phyloP scores from a whole-genome alignment of 92 coral and sea anemone genomes.

The Umimayanthus kanabou region DNA sequence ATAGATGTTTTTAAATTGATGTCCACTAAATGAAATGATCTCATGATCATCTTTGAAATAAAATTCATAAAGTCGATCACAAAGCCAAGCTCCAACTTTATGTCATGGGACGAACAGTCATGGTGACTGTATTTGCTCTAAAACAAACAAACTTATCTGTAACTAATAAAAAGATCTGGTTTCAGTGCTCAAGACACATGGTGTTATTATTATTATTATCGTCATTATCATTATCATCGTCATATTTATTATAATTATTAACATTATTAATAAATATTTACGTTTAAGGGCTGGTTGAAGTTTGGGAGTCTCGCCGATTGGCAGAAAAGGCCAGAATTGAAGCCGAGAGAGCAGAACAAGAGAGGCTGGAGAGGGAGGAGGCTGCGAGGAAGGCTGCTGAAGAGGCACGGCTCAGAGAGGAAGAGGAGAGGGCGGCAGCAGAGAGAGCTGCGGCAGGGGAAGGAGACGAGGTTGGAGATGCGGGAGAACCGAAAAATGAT shows the following conservation, averaged over 20 bases:
- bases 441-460: slow-evolving; percentile 55
- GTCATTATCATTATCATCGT: not conserved
- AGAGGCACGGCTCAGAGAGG: slow-evolving; percentile 73
- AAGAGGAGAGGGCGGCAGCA: slow-evolving; percentile 64
- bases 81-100: no score
- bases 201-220: no score
- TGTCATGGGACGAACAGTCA: no score
- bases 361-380: slow-evolving; percentile 68
- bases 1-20: no score
- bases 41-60: no score
- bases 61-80: no score
- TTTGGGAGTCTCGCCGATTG: slow-evolving; percentile 74
- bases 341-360: slow-evolving; percentile 71
- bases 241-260: not conserved
- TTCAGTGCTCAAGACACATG: no score
- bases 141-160: no score
- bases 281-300: slow-evolving; percentile 59
- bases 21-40: no score
- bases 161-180: no score
- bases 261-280: not conserved
- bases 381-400: slow-evolving; percentile 76
- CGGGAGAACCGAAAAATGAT: slow-evolving; percentile 49
- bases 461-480: slow-evolving; percentile 50
- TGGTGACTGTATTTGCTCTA: no score
- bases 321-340: slow-evolving; percentile 66